phyloP scores from a whole-genome alignment of 2,797 vertebrate genomes.

The Gymnoscopelus braueri region DNA sequence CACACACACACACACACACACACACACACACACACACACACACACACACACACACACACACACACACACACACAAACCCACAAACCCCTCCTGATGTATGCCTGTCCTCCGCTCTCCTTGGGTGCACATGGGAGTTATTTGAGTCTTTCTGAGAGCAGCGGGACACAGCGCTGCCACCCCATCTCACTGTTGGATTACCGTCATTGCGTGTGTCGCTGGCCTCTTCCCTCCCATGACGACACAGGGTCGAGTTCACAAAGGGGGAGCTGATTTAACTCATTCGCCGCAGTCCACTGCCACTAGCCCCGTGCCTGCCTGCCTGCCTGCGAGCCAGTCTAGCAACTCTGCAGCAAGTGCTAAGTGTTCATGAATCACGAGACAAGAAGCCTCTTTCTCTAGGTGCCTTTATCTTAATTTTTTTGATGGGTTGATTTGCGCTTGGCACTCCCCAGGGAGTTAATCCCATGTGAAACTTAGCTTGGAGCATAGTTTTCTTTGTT shows the following conservation, averaged over 20 bases:
- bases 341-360: slow-evolving; percentile 64
- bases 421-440: slow-evolving; percentile 59
- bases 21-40: neutral
- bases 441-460: slow-evolving; percentile 56
- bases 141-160: slow-evolving; percentile 74
- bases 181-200: slow-evolving; percentile 76
- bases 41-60: neutral
- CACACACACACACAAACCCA: neutral
- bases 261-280: slow-evolving; percentile 81
- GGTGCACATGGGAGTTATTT: slow-evolving; percentile 77
- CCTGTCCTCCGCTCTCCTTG: slow-evolving; percentile 74
- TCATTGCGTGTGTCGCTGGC: slow-evolving; percentile 76
- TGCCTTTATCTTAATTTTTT: too few relatives aligned
- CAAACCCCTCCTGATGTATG: slow-evolving; percentile 60
- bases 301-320: slow-evolving; percentile 75
- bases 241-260: slow-evolving; percentile 64
- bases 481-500: slow-evolving; percentile 23
- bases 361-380: slow-evolving; percentile 71
- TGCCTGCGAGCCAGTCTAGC: slow-evolving; percentile 60
- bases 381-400: slow-evolving; percentile 73
- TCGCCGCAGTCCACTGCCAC: slow-evolving; percentile 76
- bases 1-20: slow-evolving; percentile 5
- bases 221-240: slow-evolving; percentile 71
- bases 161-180: slow-evolving; percentile 73
- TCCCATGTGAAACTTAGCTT: slow-evolving; percentile 52